Evolutionary conservation across 1,140 invertebrate species (phyloP).

Genomic region (Sinella curviseta): DNA sequence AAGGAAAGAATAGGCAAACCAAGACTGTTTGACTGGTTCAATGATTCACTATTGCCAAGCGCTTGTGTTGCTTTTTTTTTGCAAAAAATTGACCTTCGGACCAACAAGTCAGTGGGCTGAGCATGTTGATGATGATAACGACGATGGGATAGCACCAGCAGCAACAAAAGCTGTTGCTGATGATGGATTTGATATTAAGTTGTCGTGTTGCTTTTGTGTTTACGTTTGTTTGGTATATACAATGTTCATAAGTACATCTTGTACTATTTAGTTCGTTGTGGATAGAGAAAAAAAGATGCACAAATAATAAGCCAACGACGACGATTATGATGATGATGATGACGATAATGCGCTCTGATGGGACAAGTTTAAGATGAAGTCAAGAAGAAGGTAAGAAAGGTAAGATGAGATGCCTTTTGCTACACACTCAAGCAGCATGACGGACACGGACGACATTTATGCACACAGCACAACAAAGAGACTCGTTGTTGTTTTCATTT

Average conservation of each 20-base stretch:
- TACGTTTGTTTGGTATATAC: not conserved
- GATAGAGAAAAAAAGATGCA: no score
- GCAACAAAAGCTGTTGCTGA: not conserved
- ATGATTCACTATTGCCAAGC: slow-evolving; percentile 5
- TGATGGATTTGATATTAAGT: not conserved
- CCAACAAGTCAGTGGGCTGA: slow-evolving; percentile 21
- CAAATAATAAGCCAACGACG: not conserved
- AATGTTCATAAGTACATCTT: no score
- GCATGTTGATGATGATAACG: not conserved
- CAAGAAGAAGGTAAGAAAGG: no score
- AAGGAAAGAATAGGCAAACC: no score
- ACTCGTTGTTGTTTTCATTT: not conserved
- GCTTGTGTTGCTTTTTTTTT: not conserved
- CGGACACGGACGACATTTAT: not conserved
- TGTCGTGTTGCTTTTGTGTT: no score
- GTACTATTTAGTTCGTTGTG: no score
- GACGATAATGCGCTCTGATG: not conserved
- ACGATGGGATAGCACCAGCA: not conserved
- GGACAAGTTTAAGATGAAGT: not conserved
- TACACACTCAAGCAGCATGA: no score
- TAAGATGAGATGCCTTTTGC: no score
- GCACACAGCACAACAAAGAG: not conserved
- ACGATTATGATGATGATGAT: no score
- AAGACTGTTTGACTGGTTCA: not conserved
- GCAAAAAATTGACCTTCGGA: slow-evolving; percentile 19